Percentiles rank a stretch among this genome's conserved stretches.
These are phyloP conservation scores for Coturnix japonica DNA, from an alignment of 2,113 vertebrate species.

Conservation along the genomic window DNA sequence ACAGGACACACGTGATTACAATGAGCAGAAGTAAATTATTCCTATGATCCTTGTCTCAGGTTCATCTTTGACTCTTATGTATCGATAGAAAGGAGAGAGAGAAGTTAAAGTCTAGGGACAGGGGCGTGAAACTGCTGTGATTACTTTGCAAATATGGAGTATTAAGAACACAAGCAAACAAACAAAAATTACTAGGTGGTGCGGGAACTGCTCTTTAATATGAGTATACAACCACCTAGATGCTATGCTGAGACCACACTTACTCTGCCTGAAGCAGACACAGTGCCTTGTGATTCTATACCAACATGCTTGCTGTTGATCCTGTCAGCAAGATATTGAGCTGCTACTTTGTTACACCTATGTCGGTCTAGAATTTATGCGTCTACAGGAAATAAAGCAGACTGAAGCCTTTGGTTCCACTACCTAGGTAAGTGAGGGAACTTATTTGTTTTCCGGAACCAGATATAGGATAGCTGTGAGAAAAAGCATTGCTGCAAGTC, in stretches of 20 bases:
- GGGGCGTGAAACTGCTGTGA: background rate
- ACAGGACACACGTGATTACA: background rate
- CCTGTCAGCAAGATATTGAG: background rate
- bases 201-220: background rate
- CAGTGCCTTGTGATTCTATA: background rate
- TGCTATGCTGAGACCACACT: background rate
- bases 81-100: background rate
- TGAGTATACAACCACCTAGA: background rate
- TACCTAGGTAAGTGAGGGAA: background rate
- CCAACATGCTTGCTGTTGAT: background rate
- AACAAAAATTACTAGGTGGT: background rate
- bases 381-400: background rate
- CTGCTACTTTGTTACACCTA: background rate
- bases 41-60: background rate
- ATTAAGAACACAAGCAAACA: too few relatives aligned
- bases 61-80: background rate
- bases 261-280: background rate
- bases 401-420: background rate
- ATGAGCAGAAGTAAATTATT: background rate
- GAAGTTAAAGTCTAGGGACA: background rate
- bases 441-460: background rate
- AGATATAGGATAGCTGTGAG: background rate
- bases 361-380: background rate
- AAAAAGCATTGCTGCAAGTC: background rate
- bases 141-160: background rate